Evolutionary conservation across 2,797 vertebrate species (phyloP).

Genomic region (Florisuga fusca): DNA sequence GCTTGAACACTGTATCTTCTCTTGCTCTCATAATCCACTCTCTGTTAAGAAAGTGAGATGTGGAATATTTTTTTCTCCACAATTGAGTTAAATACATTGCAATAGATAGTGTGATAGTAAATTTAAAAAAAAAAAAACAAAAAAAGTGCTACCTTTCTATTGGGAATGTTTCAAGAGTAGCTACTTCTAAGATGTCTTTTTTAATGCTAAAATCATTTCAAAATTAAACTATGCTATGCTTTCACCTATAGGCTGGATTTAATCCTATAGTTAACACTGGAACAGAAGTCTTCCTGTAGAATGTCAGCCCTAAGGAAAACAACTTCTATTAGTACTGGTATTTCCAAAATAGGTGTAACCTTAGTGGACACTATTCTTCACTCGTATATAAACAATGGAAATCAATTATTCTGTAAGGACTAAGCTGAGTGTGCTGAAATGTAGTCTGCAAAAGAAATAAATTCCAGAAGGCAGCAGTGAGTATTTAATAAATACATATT

Average conservation of each 20-base stretch:
- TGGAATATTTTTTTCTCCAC: background rate
- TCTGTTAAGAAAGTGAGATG: conserved; percentile 72
- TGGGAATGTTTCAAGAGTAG: background rate
- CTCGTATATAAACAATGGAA: background rate
- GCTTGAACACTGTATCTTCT: conserved; percentile 82
- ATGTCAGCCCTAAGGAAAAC: background rate
- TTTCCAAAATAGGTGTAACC: background rate
- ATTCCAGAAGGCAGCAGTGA: background rate
- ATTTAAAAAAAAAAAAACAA: background rate
- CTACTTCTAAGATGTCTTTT: background rate
- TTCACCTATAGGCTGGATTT: background rate
- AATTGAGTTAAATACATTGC: background rate
- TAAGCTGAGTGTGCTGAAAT: background rate
- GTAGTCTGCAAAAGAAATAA: background rate
- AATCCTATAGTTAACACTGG: background rate
- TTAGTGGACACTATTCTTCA: background rate
- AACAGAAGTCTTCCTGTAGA: background rate
- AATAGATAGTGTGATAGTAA: background rate
- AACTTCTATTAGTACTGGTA: background rate
- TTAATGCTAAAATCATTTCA: background rate
- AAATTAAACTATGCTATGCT: background rate
- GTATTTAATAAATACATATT: background rate
- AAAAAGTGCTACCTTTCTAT: background rate
- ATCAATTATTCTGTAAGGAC: background rate
- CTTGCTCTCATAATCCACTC: conserved; percentile 89